These are phyloP conservation scores for Eolophus roseicapilla DNA, from an alignment of 2,113 vertebrate species.

Conservation along the genomic window DNA sequence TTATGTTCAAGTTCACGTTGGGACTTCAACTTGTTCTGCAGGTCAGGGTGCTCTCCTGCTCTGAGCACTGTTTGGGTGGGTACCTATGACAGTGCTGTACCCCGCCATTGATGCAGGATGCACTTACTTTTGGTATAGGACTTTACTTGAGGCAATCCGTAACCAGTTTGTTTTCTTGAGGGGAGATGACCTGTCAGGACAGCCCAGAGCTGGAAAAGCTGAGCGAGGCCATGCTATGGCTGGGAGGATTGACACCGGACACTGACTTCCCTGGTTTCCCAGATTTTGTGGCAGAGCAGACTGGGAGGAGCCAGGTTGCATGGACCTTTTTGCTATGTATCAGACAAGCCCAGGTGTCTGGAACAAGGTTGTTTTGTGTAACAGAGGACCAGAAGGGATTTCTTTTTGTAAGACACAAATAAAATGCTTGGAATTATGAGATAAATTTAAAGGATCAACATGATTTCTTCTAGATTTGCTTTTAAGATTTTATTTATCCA, in stretches of 20 bases:
- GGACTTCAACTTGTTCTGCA: background rate
- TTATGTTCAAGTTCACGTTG: background rate
- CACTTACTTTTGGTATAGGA: background rate
- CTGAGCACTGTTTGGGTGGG: background rate
- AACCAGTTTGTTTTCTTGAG: background rate
- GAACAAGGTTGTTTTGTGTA: background rate
- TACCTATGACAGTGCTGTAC: accelerated
- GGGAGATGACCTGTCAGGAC: background rate
- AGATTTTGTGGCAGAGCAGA: background rate
- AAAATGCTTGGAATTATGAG: background rate
- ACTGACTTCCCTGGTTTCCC: background rate
- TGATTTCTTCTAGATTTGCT: background rate
- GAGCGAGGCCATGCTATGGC: background rate
- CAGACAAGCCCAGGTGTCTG: background rate
- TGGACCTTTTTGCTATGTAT: accelerated
- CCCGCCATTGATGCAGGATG: accelerated
- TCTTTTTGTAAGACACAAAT: background rate
- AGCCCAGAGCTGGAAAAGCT: background rate
- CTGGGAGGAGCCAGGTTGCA: background rate
- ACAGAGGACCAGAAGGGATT: background rate
- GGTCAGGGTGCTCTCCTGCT: background rate
- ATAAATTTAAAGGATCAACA: background rate
- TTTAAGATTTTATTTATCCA: background rate
- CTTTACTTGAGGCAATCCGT: background rate
- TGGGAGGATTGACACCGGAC: background rate